Evolutionary conservation across 2,797 vertebrate species (phyloP), one percentile per base, ranked within the genome.

Genomic region (Heteromormyrus szaboi): DNA sequence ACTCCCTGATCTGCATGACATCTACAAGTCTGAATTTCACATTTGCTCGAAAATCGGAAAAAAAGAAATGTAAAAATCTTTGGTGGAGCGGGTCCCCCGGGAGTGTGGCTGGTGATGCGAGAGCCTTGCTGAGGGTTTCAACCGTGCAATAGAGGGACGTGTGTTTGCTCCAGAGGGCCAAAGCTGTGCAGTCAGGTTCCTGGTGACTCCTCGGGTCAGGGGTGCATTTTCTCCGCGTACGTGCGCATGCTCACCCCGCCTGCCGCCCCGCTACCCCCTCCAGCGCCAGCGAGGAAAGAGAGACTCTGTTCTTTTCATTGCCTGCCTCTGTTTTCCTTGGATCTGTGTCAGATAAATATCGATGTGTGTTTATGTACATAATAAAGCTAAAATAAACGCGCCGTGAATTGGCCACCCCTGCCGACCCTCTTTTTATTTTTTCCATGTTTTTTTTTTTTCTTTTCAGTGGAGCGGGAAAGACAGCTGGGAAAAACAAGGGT

Each of bases 381-480:
- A 86, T 76, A 89, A 86, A 86, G 86, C 88, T 62, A 86, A 89
- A 89, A 89, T 89, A 89, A 89, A 48, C 59, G 11, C 56, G 2
- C 5, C 14, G 48, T 9, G 17, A 76, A 53, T 25, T 86, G 88
- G 50, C 83, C 83, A 89, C 88, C 88, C 56, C 83, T 14, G 88
- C 79, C 1, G 54, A 25, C 81, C 12, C 56, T 11, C 22, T 86
- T 44, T 54, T 88, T 44, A 37, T 86, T 44, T 88, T 88, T 79
- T 88, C 44, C 22, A 88, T 41, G 4, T 7, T 86, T 54, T 72
- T 72, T 72, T 59, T 68, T 53, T 56, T 51, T 56, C 33, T 54
- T 59, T 8, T 29, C 51, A 86, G 85, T 68, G 9, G 46, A 56
- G 62, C 29, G 5, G 37, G 46, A 33, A 11, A 53, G 88, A 86